phyloP scores from a whole-genome alignment of 1,140 invertebrate genomes.

The Drosophila suzukii region DNA sequence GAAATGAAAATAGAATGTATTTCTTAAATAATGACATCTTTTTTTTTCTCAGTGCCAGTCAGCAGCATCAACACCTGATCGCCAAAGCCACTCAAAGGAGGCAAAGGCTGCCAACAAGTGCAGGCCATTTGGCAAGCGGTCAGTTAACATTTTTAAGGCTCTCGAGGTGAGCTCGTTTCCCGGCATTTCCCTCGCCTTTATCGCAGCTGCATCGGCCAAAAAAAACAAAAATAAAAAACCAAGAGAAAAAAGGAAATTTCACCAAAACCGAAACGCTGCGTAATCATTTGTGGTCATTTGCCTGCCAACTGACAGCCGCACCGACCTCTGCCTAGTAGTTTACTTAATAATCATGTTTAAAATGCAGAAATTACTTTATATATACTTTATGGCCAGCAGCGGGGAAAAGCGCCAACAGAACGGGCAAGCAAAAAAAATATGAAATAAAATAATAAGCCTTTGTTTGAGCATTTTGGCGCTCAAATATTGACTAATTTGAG shows the following conservation, averaged over 20 bases:
- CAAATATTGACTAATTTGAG: conserved; percentile 81
- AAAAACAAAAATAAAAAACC: neutral
- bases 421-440: conserved; percentile 37
- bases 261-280: conserved; percentile 53
- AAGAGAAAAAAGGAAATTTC: conserved; percentile 44
- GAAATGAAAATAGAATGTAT: neutral
- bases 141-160: conserved; percentile 55
- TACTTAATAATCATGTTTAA: conserved; percentile 78
- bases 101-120: conserved; percentile 61
- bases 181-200: conserved; percentile 50
- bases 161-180: conserved; percentile 69
- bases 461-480: conserved; percentile 69
- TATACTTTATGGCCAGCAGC: conserved; percentile 52
- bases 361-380: conserved; percentile 78
- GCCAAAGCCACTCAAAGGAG: conserved; percentile 34
- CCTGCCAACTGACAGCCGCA: conserved; percentile 44
- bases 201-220: conserved; percentile 18
- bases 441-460: conserved; percentile 79
- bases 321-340: conserved; percentile 51
- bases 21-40: neutral
- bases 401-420: conserved; percentile 35
- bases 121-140: conserved; percentile 54
- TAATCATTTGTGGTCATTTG: conserved; percentile 77
- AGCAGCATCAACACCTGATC: conserved; percentile 77
- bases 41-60: neutral